phyloP scores from a whole-genome alignment of 2,888 invertebrate genomes.

The Drosophila hawaiiensis region DNA sequence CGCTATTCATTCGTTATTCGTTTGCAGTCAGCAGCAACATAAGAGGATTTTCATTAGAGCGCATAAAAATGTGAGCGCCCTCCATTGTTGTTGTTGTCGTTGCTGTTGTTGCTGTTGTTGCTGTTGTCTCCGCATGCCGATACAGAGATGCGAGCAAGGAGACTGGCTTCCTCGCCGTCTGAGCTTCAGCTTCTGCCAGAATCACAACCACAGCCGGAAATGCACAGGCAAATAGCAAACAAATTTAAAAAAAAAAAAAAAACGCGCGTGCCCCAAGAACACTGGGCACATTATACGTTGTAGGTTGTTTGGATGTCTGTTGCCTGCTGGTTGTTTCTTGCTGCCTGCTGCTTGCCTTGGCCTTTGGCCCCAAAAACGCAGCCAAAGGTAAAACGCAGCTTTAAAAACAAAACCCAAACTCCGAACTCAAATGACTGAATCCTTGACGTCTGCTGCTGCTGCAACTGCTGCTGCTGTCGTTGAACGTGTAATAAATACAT shows the following conservation, averaged over 20 bases:
- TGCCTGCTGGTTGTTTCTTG: background rate
- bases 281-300: slow-evolving; percentile 35
- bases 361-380: slow-evolving; percentile 61
- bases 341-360: slow-evolving; percentile 43
- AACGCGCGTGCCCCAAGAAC: slow-evolving; percentile 65
- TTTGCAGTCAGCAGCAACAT: slow-evolving; percentile 49
- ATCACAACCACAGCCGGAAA: slow-evolving; percentile 54
- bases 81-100: slow-evolving; percentile 1
- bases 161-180: slow-evolving; percentile 5
- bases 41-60: slow-evolving; percentile 80
- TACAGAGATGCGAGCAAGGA: slow-evolving; percentile 43
- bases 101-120: slow-evolving; percentile 5
- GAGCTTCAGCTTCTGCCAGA: slow-evolving; percentile 1
- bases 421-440: slow-evolving; percentile 6
- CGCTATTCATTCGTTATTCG: slow-evolving; percentile 18
- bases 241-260: background rate
- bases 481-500: slow-evolving; percentile 79
- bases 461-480: slow-evolving; percentile 44
- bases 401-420: slow-evolving; percentile 18
- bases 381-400: slow-evolving; percentile 52
- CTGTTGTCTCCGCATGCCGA: slow-evolving; percentile 60
- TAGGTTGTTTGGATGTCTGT: slow-evolving; percentile 7
- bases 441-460: slow-evolving; percentile 26
- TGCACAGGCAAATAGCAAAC: slow-evolving; percentile 34
- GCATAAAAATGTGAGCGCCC: slow-evolving; percentile 60